Evolutionary conservation across 2,797 vertebrate genomes (phyloP).

Genomic region (Erpetoichthys calabaricus): DNA sequence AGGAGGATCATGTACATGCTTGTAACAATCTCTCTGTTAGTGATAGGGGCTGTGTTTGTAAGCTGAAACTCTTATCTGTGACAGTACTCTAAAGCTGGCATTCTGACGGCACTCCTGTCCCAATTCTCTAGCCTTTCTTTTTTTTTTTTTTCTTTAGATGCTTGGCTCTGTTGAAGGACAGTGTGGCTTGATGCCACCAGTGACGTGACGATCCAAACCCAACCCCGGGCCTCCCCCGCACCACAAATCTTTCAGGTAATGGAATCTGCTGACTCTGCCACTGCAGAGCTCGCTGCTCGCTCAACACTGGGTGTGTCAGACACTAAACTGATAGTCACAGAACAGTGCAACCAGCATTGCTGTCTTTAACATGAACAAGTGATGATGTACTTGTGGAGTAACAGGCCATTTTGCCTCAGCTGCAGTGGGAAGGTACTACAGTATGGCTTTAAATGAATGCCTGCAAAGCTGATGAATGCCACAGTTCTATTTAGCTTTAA

Average conservation of each 20-base stretch:
- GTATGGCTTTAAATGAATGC: background rate
- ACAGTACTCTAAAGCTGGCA: constrained; percentile 27
- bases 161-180: constrained; percentile 40
- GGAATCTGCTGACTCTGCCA: constrained; percentile 56
- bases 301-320: constrained; percentile 33
- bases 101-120: constrained; percentile 15
- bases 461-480: background rate
- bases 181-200: constrained; percentile 35
- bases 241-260: constrained; percentile 38
- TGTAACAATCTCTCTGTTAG: constrained; percentile 20
- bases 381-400: constrained; percentile 8
- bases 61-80: constrained; percentile 48
- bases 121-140: constrained; percentile 13
- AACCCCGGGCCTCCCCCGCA: constrained; percentile 9
- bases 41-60: constrained; percentile 27
- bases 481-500: too few species aligned
- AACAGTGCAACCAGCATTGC: constrained; percentile 36
- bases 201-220: constrained; percentile 21
- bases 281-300: constrained; percentile 35
- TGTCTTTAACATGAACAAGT: constrained; percentile 36
- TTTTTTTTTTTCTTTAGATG: background rate
- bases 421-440: background rate
- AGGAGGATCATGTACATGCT: constrained; percentile 14
- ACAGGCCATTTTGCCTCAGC: constrained; percentile 4
- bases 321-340: constrained; percentile 36